Percentiles rank a stretch among this genome's conserved stretches.
Conservation (phyloP, 1,140 invertebrate species). For the Hetaerina americana region DNA sequence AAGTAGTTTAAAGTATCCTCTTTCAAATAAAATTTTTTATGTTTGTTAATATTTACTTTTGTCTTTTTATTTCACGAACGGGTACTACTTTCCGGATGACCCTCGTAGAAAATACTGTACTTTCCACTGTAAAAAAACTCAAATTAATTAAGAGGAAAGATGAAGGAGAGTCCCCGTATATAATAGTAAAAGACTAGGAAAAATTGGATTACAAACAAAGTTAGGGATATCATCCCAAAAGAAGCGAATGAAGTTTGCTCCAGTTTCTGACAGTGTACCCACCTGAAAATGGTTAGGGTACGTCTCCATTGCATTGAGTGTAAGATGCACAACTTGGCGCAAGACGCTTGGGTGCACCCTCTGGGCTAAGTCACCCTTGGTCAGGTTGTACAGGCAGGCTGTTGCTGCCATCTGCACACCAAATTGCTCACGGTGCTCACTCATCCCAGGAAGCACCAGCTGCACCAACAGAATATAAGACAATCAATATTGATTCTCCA, state of each 20-base stretch:
- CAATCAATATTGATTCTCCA: too few species aligned
- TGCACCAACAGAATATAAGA: too few species aligned
- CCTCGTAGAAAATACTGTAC: too few species aligned
- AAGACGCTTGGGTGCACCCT: slow-evolving; percentile 54
- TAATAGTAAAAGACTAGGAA: not conserved
- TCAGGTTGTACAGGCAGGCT: slow-evolving; percentile 69
- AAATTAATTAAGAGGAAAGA: too few species aligned
- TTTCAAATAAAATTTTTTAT: too few species aligned
- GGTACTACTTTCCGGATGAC: too few species aligned
- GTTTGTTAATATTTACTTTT: too few species aligned
- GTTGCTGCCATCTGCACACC: slow-evolving; percentile 68
- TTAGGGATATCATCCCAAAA: not conserved
- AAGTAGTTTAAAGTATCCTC: too few species aligned
- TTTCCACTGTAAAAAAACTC: too few species aligned
- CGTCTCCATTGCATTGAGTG: slow-evolving; percentile 55
- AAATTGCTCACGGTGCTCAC: slow-evolving; percentile 46
- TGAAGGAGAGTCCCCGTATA: too few species aligned
- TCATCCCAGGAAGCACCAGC: slow-evolving; percentile 57
- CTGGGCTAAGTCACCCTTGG: slow-evolving; percentile 47
- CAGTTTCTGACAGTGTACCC: too few species aligned
- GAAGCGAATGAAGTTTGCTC: not conserved
- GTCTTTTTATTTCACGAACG: too few species aligned
- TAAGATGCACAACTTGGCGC: slow-evolving; percentile 51
- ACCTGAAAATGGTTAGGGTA: slow-evolving; percentile 52
- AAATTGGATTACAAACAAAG: slow-evolving; percentile 2